Conservation (phyloP, 2,113 vertebrate species). For the Hippocampus guttulatus region DNA sequence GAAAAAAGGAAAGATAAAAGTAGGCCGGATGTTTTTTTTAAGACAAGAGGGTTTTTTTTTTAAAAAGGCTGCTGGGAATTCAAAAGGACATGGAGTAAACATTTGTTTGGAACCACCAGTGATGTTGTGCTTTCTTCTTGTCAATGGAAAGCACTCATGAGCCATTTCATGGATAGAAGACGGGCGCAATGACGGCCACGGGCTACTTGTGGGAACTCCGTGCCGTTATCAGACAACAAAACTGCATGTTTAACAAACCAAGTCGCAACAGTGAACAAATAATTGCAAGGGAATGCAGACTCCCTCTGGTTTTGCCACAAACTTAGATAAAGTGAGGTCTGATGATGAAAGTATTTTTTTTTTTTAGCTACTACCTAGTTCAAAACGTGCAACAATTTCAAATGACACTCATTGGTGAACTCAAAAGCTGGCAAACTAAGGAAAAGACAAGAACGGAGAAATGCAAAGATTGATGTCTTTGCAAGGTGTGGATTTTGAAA, state of each 20-base stretch:
- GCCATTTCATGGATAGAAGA: neutral
- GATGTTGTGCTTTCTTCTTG: slow-evolving; percentile 39
- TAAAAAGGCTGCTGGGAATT: slow-evolving; percentile 18
- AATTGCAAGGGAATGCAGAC: neutral
- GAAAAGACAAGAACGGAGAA: neutral
- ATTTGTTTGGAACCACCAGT: slow-evolving; percentile 1
- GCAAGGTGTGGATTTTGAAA: slow-evolving; percentile 8
- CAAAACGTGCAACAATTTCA: neutral
- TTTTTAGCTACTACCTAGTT: neutral
- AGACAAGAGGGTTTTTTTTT: slow-evolving; percentile 16
- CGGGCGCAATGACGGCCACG: slow-evolving; percentile 9
- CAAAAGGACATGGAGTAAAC: slow-evolving; percentile 19
- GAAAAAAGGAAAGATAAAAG: neutral
- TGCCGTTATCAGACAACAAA: neutral
- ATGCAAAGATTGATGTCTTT: slow-evolving; percentile 11
- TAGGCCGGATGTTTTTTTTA: neutral
- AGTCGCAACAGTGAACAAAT: neutral
- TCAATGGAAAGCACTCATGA: neutral
- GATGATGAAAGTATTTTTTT: neutral
- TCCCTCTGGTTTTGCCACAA: neutral
- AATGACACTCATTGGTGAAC: slow-evolving; percentile 56
- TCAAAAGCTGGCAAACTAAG: slow-evolving; percentile 35
- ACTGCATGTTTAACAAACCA: neutral
- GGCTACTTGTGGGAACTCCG: neutral
- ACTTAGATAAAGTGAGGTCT: neutral